Evolutionary conservation across 1,140 invertebrate genomes (phyloP).

Genomic region (Popillia japonica): DNA sequence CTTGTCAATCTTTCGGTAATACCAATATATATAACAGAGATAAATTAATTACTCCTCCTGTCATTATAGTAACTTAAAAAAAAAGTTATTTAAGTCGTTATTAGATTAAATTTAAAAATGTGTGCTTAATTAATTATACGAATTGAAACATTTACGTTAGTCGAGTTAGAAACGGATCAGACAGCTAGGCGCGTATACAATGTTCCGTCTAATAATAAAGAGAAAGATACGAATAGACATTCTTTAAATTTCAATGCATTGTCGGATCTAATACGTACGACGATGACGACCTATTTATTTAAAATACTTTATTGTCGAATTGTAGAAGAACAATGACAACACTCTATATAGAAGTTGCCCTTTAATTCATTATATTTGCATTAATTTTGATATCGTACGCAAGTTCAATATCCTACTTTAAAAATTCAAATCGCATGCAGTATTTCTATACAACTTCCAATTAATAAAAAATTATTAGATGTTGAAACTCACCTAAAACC

Average conservation of each 20-base stretch:
- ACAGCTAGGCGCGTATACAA: neutral
- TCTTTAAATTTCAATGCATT: neutral
- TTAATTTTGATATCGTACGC: neutral
- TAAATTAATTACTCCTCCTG: too few relatives aligned
- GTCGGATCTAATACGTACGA: neutral
- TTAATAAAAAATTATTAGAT: neutral
- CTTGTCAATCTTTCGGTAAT: too few relatives aligned
- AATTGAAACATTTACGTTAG: too few relatives aligned
- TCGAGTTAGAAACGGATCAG: neutral
- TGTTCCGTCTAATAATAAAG: neutral
- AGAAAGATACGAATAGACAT: neutral
- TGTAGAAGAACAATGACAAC: neutral
- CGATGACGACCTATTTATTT: neutral
- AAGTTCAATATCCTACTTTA: conserved; percentile 26
- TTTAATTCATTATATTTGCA: neutral
- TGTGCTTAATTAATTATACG: too few relatives aligned
- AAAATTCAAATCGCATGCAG: neutral
- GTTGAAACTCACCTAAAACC: neutral
- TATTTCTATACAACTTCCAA: neutral
- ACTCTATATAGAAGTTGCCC: neutral
- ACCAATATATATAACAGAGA: too few relatives aligned
- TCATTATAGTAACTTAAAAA: too few relatives aligned
- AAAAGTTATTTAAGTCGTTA: too few relatives aligned
- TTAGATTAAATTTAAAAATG: too few relatives aligned
- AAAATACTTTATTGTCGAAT: neutral